phyloP scores from a whole-genome alignment of 2,797 vertebrate species.

The Oreortyx pictus region DNA sequence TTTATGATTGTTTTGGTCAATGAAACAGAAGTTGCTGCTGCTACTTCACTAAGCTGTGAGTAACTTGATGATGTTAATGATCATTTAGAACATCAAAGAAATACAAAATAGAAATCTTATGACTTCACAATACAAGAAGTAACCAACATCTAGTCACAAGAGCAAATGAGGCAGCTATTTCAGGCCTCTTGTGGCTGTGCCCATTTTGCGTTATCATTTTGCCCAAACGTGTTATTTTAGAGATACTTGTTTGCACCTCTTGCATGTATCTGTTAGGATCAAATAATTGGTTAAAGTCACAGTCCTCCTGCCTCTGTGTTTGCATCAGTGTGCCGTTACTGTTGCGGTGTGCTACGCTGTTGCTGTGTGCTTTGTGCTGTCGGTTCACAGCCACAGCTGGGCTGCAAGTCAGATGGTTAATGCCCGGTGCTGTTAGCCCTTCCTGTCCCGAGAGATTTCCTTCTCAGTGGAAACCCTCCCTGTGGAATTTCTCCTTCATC shows the following conservation, averaged over 20 bases:
- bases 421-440: background rate
- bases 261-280: background rate
- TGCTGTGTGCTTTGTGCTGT: fast-evolving
- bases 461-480: background rate
- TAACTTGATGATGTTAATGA: conserved; percentile 42
- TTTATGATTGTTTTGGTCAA: background rate
- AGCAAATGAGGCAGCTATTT: background rate
- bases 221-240: background rate
- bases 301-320: background rate
- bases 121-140: conserved; percentile 46
- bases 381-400: background rate
- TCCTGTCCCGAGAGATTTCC: background rate
- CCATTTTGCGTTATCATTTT: background rate
- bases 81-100: conserved; percentile 15
- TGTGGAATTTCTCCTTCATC: background rate
- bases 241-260: background rate
- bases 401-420: background rate
- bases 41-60: background rate
- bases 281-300: background rate
- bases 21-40: conserved; percentile 21
- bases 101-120: conserved; percentile 62
- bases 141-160: background rate
- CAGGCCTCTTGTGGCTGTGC: background rate
- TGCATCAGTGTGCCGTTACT: background rate
- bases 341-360: background rate